These are phyloP conservation scores for Ibidorhyncha struthersii DNA, from an alignment of 2,113 vertebrate species.

Conservation along the genomic window DNA sequence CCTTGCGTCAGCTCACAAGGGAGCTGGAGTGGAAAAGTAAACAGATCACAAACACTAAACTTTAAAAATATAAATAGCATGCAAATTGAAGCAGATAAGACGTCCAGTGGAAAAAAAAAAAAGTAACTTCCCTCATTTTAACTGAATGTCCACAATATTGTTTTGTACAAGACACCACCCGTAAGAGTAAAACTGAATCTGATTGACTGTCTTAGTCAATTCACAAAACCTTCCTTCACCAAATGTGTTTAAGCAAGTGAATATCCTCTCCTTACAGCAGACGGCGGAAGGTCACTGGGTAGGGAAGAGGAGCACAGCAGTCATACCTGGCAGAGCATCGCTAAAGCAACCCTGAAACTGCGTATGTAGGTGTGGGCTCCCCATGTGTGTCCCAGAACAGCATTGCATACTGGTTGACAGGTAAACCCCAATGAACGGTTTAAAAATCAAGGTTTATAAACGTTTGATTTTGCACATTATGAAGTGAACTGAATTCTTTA, in stretches of 20 bases:
- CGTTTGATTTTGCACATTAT: background rate
- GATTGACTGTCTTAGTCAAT: conserved; percentile 9
- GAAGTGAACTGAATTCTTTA: background rate
- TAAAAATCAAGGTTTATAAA: background rate
- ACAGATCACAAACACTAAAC: conserved; percentile 21
- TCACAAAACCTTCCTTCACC: background rate
- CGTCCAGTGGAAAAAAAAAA: background rate
- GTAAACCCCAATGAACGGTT: background rate
- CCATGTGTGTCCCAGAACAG: fast-evolving
- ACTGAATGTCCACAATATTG: background rate
- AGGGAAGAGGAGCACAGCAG: background rate
- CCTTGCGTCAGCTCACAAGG: background rate
- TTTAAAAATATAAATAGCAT: background rate
- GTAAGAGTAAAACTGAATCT: background rate
- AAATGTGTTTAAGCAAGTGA: background rate
- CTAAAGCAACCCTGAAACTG: background rate
- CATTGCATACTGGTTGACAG: background rate
- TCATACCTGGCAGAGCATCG: fast-evolving
- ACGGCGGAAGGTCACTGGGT: background rate
- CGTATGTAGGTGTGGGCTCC: fast-evolving
- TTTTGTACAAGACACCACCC: background rate
- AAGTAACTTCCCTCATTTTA: background rate
- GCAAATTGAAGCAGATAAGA: background rate
- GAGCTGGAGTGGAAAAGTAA: conserved; percentile 15
- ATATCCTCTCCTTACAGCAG: background rate